These are phyloP conservation scores for Trissolcus brochymenae DNA, from an alignment of 2,888 invertebrate species.

Conservation along the genomic window DNA sequence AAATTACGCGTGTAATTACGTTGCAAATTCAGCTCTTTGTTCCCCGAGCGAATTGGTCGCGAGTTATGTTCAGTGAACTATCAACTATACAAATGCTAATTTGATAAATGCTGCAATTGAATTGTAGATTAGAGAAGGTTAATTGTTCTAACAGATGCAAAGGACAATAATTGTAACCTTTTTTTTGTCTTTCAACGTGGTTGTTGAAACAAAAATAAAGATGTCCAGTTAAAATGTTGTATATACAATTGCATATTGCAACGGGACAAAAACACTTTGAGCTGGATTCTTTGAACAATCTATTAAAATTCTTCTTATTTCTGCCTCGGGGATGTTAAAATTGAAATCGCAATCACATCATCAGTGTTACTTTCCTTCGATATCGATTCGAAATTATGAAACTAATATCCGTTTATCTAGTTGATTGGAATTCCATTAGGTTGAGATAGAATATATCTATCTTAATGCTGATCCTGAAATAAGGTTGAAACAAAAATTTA, in stretches of 20 bases:
- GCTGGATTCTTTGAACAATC: background rate
- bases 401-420: constrained; percentile 21
- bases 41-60: background rate
- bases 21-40: constrained; percentile 22
- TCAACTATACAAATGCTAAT: constrained; percentile 9
- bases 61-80: constrained; percentile 1
- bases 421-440: constrained; percentile 35
- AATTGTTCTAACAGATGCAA: background rate
- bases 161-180: too few species aligned
- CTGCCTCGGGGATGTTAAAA: background rate
- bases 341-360: constrained; percentile 5
- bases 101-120: constrained; percentile 1
- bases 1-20: constrained; percentile 38
- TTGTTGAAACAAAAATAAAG: too few species aligned
- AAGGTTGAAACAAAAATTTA: constrained; percentile 19
- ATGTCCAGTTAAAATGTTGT: too few species aligned
- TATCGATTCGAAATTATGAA: constrained; percentile 21
- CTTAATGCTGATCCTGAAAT: constrained; percentile 32
- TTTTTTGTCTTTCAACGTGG: too few species aligned
- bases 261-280: background rate
- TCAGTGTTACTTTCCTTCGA: background rate
- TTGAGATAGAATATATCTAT: constrained; percentile 11
- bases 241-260: too few species aligned
- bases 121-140: constrained; percentile 5
- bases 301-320: background rate